Base-by-base conservation (phyloP, 2,113 vertebrate species). In the Anarhynchus alexandrinus region DNA sequence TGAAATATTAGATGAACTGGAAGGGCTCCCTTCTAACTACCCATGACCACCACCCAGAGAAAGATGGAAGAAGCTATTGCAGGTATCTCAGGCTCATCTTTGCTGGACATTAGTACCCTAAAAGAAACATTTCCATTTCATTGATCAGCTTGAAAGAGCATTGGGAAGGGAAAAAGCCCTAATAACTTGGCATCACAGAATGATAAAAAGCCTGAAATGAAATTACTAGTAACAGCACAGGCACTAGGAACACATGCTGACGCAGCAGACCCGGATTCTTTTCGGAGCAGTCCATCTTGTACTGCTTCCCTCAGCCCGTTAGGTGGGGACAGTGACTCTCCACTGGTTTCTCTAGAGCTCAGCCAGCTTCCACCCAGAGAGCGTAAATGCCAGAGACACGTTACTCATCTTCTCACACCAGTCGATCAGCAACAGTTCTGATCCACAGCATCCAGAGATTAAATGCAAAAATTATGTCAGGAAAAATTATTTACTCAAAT, bases 241-340 rank as follows among this genome's bases (percentile, higher is more conserved):
- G 27, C 71, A 26, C 42, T 45, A 73, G 29, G 72, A 66, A 61
- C 1, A 9, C 36, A 49, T 0, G 0, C 17, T 1, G 0, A 52
- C 38, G 38, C 74, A 77, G 55, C 29, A 91, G 54, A 74, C 11
- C 17, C 43, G 61, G 40, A 17, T 74, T 45, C 47, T 90, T 69
- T 57, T 79, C 74, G 52, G 26, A 90, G 36, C 0, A 0, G 17
- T 55, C 43, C 18, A 36, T 66, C 11, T 72, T 40, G 21, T 51
- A 82, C 25, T 11, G 21, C 29, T 79, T 93, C 22, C n/a, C 67
- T 72, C 34, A 40, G 49, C 42, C 30, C 81, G 36, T n/a, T 82
- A 69, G 26, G 7, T 76, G 47, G 38, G 30, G 52, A 15, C 70
- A 51, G 38, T 66, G 69, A 43, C 40, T 45, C 62, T 83, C 26